phyloP scores from a whole-genome alignment of 1,140 invertebrate genomes.

The Conus ventricosus region DNA sequence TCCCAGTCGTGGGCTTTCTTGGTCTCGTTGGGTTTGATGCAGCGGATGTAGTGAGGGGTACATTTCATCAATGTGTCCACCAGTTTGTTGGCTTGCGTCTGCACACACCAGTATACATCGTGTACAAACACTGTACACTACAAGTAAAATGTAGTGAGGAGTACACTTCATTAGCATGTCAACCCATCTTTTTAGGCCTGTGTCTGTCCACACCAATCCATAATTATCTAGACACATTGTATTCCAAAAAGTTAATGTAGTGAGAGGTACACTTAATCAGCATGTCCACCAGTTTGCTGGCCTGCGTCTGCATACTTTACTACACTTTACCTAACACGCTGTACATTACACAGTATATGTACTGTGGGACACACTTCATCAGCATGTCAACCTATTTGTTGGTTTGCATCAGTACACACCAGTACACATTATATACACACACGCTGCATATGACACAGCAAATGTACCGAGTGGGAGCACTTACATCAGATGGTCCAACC shows the following conservation, averaged over 20 bases:
- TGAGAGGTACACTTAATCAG: slow-evolving; percentile 85
- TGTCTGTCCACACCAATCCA: slow-evolving; percentile 68
- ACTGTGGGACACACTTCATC: no score
- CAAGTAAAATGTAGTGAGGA: slow-evolving; percentile 79
- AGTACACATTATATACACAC: no score
- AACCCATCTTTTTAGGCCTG: slow-evolving; percentile 84
- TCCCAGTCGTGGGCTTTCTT: slow-evolving; percentile 87
- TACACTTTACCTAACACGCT: slow-evolving; percentile 15
- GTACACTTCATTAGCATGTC: slow-evolving; percentile 83
- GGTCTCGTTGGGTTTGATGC: slow-evolving; percentile 88
- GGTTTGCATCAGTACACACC: no score
- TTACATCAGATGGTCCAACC: no score
- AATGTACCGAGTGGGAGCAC: no score
- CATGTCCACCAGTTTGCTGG: slow-evolving; percentile 82
- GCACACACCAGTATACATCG: slow-evolving; percentile 27
- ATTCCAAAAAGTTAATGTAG: slow-evolving; percentile 84
- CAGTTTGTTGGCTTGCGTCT: slow-evolving; percentile 83
- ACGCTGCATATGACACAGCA: slow-evolving; percentile 78
- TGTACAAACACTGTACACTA: slow-evolving; percentile 26
- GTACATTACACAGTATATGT: no score
- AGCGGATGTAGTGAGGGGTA: slow-evolving; percentile 83
- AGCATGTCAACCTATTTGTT: no score
- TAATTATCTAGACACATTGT: slow-evolving; percentile 76
- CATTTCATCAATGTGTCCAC: slow-evolving; percentile 84
- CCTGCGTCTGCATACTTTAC: slow-evolving; percentile 77